Evolutionary conservation across 2,888 invertebrate genomes (phyloP).

Genomic region (Dolichopus griseipennis): DNA sequence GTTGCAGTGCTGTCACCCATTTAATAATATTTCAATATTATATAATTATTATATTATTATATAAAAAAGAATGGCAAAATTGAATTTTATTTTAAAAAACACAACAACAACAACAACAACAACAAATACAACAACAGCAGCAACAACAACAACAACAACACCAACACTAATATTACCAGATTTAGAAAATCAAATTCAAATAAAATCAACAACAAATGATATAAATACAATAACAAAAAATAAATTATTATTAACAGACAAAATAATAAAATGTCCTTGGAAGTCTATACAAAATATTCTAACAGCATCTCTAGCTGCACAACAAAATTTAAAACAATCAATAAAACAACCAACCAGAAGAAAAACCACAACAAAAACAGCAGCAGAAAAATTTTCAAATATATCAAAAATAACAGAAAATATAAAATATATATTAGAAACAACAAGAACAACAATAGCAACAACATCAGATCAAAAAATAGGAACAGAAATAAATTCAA

Average conservation of each 20-base stretch:
- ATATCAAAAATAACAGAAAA: not conserved
- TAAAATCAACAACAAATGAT: not conserved
- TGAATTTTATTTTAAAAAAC: not conserved
- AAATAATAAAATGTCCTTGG: slow-evolving; percentile 1
- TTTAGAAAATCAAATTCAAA: too few species aligned
- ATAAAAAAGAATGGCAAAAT: slow-evolving; percentile 4
- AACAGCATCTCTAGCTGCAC: not conserved
- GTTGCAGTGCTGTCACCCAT: slow-evolving; percentile 6
- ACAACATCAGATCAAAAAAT: slow-evolving; percentile 16
- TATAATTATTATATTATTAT: too few species aligned
- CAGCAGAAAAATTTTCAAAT: not conserved
- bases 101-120: too few species aligned
- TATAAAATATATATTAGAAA: not conserved
- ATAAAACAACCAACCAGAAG: not conserved
- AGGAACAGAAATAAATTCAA: slow-evolving; percentile 17
- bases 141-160: too few species aligned
- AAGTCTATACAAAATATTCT: not conserved
- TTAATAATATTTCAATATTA: not conserved
- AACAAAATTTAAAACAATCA: not conserved
- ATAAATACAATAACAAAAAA: not conserved
- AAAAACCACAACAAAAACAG: not conserved
- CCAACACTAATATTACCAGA: not conserved
- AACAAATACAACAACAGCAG: too few species aligned
- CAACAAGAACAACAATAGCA: not conserved
- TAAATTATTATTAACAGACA: not conserved